Base-by-base conservation (phyloP, 2,888 invertebrate genomes). In the Desoria tigrina region DNA sequence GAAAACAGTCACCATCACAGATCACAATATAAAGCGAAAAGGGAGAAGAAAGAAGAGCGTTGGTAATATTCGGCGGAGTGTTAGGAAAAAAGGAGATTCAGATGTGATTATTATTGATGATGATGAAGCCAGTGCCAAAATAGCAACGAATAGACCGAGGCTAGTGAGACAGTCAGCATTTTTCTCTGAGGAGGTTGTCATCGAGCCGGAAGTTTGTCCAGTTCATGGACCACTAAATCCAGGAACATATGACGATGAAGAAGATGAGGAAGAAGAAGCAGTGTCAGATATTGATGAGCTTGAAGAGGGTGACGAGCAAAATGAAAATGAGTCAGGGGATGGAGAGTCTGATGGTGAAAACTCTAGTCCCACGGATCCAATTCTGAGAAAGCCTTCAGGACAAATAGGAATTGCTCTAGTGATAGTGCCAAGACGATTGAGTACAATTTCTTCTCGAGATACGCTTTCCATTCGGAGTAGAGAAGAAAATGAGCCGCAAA, bases 261-360 rank as follows among this genome's bases (percentile, higher is more conserved):
- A 84, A 76, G 87, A 88, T 75, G 84, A 85, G 77, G 85, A 85
- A 78, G 85, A 85, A 68, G 86, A 86, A 67, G 86, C 86, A 71
- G 81, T 86, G 77, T 88, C 88, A 79, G 86, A 87, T 50, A 84
- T 85, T 42, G 88, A 87, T 69, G 87, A 87, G 63, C 85, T 85
- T 74, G 86, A 85, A 77, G 83, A 83, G 51, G 82, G 83, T 23
- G 82, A 84, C 55, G 84, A 84, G 16, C 73, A 75, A 1, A 68
- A 73, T 59, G 84, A 84, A 49, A 82, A 78, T 77, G 82, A 75
- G 79, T 83, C 84, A 77, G 85, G 85, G 78, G 85, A 85, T 68
- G 86, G 86, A 66, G 86, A 87, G 87, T 65, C 85, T 85, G 84
- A 84, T 50, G 82, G 78, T 77, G 82, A 75, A 80, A 83, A 63